Percentiles rank a stretch among this genome's conserved stretches.
Conservation (phyloP, 2,113 vertebrate genomes). For the Miniopterus natalensis region DNA sequence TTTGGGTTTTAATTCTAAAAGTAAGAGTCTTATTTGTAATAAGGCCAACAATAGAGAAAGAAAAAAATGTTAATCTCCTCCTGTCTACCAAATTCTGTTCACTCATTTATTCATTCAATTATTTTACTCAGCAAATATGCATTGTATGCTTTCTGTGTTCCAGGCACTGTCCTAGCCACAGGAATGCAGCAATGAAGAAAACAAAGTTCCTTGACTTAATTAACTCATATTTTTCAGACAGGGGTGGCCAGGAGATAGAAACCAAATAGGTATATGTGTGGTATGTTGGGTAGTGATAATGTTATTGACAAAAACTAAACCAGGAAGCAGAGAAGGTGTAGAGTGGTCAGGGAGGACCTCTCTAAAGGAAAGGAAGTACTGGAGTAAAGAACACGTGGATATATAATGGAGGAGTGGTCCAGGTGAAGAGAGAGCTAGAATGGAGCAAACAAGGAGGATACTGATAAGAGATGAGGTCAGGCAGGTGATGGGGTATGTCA, state of each 20-base stretch:
- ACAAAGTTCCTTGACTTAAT: neutral
- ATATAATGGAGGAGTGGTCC: neutral
- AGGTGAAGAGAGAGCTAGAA: neutral
- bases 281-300: neutral
- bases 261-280: neutral
- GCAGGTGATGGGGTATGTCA: accelerated
- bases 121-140: neutral
- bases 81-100: neutral
- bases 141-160: neutral
- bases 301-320: neutral
- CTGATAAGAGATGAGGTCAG: neutral
- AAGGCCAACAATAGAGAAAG: conserved; percentile 15
- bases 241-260: neutral
- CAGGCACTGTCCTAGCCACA: neutral
- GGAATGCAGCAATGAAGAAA: neutral
- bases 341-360: neutral
- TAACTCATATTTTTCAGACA: neutral
- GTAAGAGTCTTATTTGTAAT: neutral
- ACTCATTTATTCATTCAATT: neutral
- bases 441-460: neutral
- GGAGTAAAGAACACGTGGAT: neutral
- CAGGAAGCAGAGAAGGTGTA: neutral
- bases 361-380: neutral
- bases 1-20: conserved; percentile 17
- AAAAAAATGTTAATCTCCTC: neutral